Conservation (phyloP, 1,140 invertebrate species). For the Anoplophora glabripennis region DNA sequence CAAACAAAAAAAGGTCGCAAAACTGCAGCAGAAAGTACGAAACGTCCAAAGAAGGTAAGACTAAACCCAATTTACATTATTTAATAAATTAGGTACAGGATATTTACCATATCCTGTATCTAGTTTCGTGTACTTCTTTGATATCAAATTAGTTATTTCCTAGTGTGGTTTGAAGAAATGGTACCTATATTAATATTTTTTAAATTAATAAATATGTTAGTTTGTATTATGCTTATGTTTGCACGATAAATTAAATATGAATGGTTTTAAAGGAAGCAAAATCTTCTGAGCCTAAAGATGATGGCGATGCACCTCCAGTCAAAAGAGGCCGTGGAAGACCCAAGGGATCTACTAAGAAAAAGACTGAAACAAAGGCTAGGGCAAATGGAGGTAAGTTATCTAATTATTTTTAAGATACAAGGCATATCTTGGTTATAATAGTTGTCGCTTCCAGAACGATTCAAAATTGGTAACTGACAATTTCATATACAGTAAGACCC, state of each 20-base stretch:
- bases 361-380: conserved; percentile 20
- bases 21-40: conserved; percentile 27
- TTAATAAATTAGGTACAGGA: too few species aligned
- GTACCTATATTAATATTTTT: too few species aligned
- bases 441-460: neutral
- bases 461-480: neutral
- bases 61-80: neutral
- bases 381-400: conserved; percentile 27
- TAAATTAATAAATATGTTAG: too few species aligned
- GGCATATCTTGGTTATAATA: too few species aligned
- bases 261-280: conserved; percentile 1
- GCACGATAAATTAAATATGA: neutral
- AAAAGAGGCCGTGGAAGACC: conserved; percentile 35
- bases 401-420: too few species aligned
- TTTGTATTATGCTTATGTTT: too few species aligned
- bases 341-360: conserved; percentile 24
- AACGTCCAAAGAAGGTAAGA: conserved; percentile 30
- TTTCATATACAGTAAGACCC: neutral
- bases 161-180: too few species aligned
- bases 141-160: too few species aligned
- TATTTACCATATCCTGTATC: too few species aligned
- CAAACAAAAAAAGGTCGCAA: conserved; percentile 34
- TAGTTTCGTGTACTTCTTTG: too few species aligned
- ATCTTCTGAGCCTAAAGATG: conserved; percentile 20
- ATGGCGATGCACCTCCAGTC: conserved; percentile 24